Evolutionary conservation across 2,113 vertebrate genomes (phyloP).

Genomic region (Corydoras maculifer): DNA sequence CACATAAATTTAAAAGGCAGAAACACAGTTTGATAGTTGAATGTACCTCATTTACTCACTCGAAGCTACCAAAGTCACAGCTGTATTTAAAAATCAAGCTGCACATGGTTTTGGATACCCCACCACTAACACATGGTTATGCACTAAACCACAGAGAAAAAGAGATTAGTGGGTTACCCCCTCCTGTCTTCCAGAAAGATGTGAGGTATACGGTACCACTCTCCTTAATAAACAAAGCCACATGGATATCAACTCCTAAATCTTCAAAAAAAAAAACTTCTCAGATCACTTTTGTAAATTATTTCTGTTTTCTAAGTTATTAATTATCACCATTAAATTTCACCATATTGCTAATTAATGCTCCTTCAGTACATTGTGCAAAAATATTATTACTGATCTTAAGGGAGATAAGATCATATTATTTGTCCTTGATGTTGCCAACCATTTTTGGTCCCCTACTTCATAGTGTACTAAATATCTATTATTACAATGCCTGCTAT

Average conservation of each 20-base stretch:
- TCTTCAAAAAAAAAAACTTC: background rate
- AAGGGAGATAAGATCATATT: no score
- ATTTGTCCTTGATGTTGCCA: no score
- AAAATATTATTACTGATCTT: no score
- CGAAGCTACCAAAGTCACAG: background rate
- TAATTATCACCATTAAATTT: no score
- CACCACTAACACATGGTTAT: background rate
- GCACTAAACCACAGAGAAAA: slow-evolving; percentile 1
- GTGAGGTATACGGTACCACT: background rate
- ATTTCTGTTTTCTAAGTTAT: no score
- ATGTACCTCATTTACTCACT: no score
- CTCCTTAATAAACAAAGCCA: background rate
- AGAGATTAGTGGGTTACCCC: slow-evolving; percentile 17
- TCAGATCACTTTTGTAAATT: background rate
- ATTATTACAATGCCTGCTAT: background rate
- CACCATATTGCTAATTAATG: no score
- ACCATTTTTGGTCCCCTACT: no score
- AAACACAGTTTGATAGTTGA: no score
- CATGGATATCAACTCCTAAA: background rate
- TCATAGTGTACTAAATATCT: no score
- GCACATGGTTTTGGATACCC: background rate
- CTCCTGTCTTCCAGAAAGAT: slow-evolving; percentile 7
- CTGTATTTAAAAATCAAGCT: background rate
- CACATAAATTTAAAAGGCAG: no score
- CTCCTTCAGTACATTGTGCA: no score